Percentiles rank a stretch among this genome's conserved stretches.
Conservation (phyloP, 2,888 invertebrate genomes). For the Hylaea fasciaria region DNA sequence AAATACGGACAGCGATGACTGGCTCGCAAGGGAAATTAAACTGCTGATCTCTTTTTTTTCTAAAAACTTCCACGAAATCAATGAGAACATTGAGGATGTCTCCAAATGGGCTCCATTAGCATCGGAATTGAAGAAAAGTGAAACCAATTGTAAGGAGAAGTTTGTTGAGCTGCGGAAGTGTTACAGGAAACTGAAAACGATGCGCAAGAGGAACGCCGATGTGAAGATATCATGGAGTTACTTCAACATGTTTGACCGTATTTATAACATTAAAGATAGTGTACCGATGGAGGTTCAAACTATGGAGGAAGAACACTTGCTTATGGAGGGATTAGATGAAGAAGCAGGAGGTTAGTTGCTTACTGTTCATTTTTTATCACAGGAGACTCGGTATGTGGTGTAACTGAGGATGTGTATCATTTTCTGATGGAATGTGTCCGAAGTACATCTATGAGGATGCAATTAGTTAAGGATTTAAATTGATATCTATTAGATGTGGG, state of each 20-base stretch:
- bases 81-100: conserved; percentile 52
- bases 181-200: conserved; percentile 72
- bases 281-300: conserved; percentile 46
- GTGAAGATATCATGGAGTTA: conserved; percentile 77
- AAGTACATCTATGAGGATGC: no score
- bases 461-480: no score
- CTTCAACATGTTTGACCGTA: conserved; percentile 67
- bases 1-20: conserved; percentile 63
- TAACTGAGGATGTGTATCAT: no score
- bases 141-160: conserved; percentile 63
- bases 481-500: no score
- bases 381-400: no score
- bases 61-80: conserved; percentile 58
- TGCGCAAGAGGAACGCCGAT: conserved; percentile 66
- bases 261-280: conserved; percentile 52
- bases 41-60: conserved; percentile 65
- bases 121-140: conserved; percentile 55
- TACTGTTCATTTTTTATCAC: no score
- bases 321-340: conserved; percentile 45
- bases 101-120: conserved; percentile 60
- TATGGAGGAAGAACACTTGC: conserved; percentile 38
- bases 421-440: no score
- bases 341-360: conserved; percentile 48
- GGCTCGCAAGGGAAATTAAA: conserved; percentile 71
- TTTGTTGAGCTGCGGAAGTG: conserved; percentile 72